Conservation (phyloP, 2,797 vertebrate genomes). For the Sebastes itinus region DNA sequence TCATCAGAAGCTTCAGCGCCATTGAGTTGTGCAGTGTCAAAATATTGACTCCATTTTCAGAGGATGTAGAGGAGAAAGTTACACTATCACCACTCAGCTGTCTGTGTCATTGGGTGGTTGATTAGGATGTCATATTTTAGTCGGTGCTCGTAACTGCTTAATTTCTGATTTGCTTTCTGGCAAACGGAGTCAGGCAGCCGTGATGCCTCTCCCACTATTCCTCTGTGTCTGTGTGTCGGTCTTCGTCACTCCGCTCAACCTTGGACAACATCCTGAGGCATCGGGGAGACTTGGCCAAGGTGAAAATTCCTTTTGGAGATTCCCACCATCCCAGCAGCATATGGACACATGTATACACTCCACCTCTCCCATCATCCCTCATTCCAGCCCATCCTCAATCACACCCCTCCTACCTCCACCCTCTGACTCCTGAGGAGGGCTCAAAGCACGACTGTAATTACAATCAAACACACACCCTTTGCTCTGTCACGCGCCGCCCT, state of each 20-base stretch:
- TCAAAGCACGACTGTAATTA: slow-evolving; percentile 87
- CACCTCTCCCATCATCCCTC: slow-evolving; percentile 70
- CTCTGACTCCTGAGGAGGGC: slow-evolving; percentile 72
- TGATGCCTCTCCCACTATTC: slow-evolving; percentile 19
- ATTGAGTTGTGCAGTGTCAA: neutral
- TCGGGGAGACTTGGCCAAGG: slow-evolving; percentile 53
- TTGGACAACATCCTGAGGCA: slow-evolving; percentile 64
- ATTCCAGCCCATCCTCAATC: slow-evolving; percentile 71
- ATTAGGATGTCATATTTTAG: slow-evolving; percentile 52
- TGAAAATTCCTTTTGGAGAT: slow-evolving; percentile 74
- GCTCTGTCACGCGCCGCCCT: slow-evolving; percentile 54
- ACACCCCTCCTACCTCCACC: slow-evolving; percentile 62
- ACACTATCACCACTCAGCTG: slow-evolving; percentile 16
- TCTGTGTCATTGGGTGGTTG: slow-evolving; percentile 43
- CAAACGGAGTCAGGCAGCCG: slow-evolving; percentile 36
- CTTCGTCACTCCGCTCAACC: slow-evolving; percentile 41
- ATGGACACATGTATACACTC: slow-evolving; percentile 69
- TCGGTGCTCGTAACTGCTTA: slow-evolving; percentile 35
- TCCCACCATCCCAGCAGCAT: slow-evolving; percentile 73
- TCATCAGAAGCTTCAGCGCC: slow-evolving; percentile 3
- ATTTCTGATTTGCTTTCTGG: slow-evolving; percentile 52
- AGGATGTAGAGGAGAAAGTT: slow-evolving; percentile 1
- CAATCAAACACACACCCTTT: slow-evolving; percentile 85
- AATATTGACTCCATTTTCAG: slow-evolving; percentile 14
- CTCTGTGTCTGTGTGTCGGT: slow-evolving; percentile 30